Percentiles rank a stretch among this genome's conserved stretches.
Evolutionary conservation across 2,888 invertebrate species (phyloP).

Genomic region (Eupeodes latifasciatus): DNA sequence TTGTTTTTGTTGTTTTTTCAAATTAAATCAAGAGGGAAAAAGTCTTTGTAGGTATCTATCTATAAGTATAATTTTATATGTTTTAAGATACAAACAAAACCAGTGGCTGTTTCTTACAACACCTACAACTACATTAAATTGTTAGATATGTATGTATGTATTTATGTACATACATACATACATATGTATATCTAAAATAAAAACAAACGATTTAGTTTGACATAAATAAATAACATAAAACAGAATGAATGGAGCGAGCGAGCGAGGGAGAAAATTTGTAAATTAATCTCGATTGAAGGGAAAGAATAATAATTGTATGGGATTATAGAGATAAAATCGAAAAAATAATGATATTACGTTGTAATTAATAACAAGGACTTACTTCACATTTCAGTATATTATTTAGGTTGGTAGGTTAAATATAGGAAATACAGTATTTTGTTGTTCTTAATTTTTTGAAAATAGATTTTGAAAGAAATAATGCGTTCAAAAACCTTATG

Average conservation of each 20-base stretch:
- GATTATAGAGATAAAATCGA: background rate
- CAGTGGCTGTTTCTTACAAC: background rate
- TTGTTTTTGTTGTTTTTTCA: background rate
- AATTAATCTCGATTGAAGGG: constrained; percentile 10
- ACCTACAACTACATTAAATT: background rate
- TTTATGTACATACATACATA: too few species aligned
- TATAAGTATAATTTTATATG: too few species aligned
- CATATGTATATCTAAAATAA: constrained; percentile 8
- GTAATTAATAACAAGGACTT: background rate
- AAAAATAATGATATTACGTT: background rate
- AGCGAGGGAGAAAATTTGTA: background rate
- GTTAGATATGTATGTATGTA: background rate
- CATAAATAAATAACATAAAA: constrained; percentile 23
- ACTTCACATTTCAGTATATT: background rate
- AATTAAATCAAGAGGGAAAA: background rate
- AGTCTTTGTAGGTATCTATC: background rate
- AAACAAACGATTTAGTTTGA: constrained; percentile 3
- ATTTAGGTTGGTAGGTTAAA: too few species aligned
- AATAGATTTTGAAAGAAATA: too few species aligned
- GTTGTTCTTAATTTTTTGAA: too few species aligned
- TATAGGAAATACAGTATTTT: too few species aligned
- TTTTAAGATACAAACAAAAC: background rate
- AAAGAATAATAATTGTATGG: background rate
- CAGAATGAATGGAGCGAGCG: background rate
- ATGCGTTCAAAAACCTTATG: too few species aligned